Base-by-base conservation (phyloP, 1,140 invertebrate species). In the Diachasmimorpha longicaudata region DNA sequence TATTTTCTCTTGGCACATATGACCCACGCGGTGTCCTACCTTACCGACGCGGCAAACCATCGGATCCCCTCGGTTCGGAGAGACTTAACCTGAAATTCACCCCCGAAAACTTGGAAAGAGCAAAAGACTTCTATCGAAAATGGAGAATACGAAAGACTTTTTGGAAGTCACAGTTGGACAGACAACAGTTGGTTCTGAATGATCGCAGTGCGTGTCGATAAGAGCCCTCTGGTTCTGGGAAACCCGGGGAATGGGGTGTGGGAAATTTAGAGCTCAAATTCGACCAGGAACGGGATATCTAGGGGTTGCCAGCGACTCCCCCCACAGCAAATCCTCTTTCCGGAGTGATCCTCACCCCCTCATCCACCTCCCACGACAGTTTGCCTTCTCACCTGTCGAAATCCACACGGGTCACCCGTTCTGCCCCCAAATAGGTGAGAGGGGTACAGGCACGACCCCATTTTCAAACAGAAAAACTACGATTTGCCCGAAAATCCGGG, bases 401-500 rank as follows among this genome's bases (percentile, higher is more conserved):
- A 42, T 70, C 8, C 67, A 68, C 23, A 31, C 14, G 66, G 31
- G 66, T 23, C 36, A 1, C 13, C 39, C 39, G 39, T 10, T 42
- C 1, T 68, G 8, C 14, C 19, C 19, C 48, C 19, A 13, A 63
- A 46, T 70, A 52, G 42, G 16, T 39, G 14, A 23, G 16, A 78
- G 76, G 79, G 81, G 80, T 79, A 76, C 73, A 76, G 79, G 74
- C 76, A 75, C 77, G 80, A 73, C 71, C 70, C 55, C 52, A 63
- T 39, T 63, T 73, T n/a, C 55, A 44, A 79, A 70, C 77, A 86
- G 82, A 85, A 86, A 86, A 85, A 85, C 80, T 85, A 80, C 81
- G 79, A 85, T 85, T 85, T 83, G 80, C 81, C 84, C 85, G 84
- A 85, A 85, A 86, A 84, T 82, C 84, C 83, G 82, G 84, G 84